phyloP scores from a whole-genome alignment of 2,113 vertebrate genomes.

The Megaleporinus macrocephalus region DNA sequence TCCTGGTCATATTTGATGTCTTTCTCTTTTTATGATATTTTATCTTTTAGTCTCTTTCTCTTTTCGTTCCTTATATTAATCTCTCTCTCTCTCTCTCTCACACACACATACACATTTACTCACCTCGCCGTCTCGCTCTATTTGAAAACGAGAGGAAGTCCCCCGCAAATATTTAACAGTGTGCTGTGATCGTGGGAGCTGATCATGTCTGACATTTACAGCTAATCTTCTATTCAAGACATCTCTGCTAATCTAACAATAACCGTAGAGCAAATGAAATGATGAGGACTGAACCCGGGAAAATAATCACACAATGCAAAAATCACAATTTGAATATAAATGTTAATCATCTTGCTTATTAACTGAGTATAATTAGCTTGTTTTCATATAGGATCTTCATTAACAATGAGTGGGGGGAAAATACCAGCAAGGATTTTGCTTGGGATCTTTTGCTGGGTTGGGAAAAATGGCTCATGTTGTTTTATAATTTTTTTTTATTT shows the following conservation, averaged over 20 bases:
- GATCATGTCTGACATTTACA: constrained; percentile 2
- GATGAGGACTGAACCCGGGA: background rate
- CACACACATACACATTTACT: background rate
- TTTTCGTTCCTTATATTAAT: background rate
- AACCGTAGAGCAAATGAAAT: background rate
- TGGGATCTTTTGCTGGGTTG: background rate
- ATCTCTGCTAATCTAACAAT: background rate
- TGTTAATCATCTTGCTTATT: background rate
- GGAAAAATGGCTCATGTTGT: background rate
- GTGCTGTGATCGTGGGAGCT: background rate
- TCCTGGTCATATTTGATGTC: too few species aligned
- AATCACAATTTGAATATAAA: background rate
- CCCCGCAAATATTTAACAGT: background rate
- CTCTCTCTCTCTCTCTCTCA: background rate
- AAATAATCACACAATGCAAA: background rate
- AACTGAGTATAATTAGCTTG: background rate
- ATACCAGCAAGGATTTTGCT: background rate
- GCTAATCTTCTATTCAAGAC: background rate
- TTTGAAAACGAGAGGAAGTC: background rate
- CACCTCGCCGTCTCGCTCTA: background rate
- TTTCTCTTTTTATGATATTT: too few species aligned
- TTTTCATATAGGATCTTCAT: background rate
- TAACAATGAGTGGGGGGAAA: background rate
- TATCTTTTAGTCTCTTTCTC: background rate
- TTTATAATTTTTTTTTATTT: background rate